phyloP scores from a whole-genome alignment of 1,140 invertebrate genomes.

The Sminthurides bifidus region DNA sequence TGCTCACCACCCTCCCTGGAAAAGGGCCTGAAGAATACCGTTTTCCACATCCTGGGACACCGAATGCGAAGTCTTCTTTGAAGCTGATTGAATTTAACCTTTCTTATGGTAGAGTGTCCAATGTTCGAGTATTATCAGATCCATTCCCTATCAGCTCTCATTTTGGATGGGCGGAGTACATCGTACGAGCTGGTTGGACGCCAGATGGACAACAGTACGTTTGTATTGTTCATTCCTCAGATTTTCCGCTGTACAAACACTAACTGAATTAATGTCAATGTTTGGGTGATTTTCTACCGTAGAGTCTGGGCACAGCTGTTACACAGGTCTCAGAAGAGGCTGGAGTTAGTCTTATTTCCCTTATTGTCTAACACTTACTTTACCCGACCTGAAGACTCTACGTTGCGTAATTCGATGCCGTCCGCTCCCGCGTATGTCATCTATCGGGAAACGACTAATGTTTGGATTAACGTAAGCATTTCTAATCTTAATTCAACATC shows the following conservation, averaged over 20 bases:
- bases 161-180: slow-evolving; percentile 87
- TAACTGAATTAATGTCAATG: slow-evolving; percentile 4
- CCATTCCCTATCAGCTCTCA: slow-evolving; percentile 54
- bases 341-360: slow-evolving; percentile 49
- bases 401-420: neutral
- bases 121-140: slow-evolving; percentile 55
- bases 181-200: slow-evolving; percentile 86
- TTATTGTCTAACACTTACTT: neutral
- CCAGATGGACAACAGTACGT: slow-evolving; percentile 73
- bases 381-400: neutral
- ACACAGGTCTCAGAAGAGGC: slow-evolving; percentile 67
- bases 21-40: slow-evolving; percentile 42
- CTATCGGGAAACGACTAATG: slow-evolving; percentile 19
- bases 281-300: neutral
- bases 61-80: slow-evolving; percentile 77
- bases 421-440: slow-evolving; percentile 20
- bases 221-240: neutral
- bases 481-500: no score
- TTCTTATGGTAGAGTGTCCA: slow-evolving; percentile 51
- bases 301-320: slow-evolving; percentile 83
- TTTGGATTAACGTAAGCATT: slow-evolving; percentile 30
- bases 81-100: slow-evolving; percentile 77
- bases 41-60: slow-evolving; percentile 79
- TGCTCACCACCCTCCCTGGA: slow-evolving; percentile 54
- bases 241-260: neutral